phyloP scores from a whole-genome alignment of 37 sponge, comb jelly and placozoan genomes.

The Eunapius fragilis region DNA sequence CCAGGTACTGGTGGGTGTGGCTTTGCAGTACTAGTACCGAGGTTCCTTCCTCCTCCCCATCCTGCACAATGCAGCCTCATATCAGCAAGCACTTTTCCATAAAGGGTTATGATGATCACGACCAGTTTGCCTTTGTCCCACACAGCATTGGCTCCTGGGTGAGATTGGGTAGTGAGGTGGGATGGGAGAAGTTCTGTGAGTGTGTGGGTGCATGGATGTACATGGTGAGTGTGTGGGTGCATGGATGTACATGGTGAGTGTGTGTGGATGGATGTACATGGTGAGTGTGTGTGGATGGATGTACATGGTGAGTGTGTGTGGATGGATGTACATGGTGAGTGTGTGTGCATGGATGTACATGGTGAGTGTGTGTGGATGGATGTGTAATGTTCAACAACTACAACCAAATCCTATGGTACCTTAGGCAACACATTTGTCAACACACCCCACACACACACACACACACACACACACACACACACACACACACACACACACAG shows the following conservation, averaged over 20 bases:
- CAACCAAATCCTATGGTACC: too few relatives aligned
- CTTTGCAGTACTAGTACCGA: too few relatives aligned
- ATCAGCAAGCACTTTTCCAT: slow-evolving; percentile 9
- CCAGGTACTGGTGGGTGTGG: slow-evolving; percentile 6
- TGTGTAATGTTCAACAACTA: too few relatives aligned
- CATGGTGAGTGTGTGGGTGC: background rate
- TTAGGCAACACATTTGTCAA: too few relatives aligned
- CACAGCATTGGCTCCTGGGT: background rate
- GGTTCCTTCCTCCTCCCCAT: background rate
- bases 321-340: background rate
- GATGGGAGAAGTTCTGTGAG: background rate
- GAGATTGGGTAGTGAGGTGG: background rate
- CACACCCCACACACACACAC: background rate
- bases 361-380: too few relatives aligned
- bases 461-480: too few relatives aligned
- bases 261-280: slow-evolving; percentile 17
- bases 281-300: slow-evolving; percentile 11
- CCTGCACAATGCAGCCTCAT: background rate
- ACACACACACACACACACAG: too few relatives aligned
- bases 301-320: slow-evolving; percentile 21
- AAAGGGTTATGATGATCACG: background rate
- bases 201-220: too few relatives aligned
- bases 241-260: background rate
- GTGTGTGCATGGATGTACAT: too few relatives aligned
- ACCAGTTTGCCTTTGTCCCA: slow-evolving; percentile 11